Percentiles rank a stretch among this genome's conserved stretches.
These are phyloP conservation scores for Argopecten irradians DNA, from an alignment of 1,140 invertebrate genomes.

Conservation along the genomic window DNA sequence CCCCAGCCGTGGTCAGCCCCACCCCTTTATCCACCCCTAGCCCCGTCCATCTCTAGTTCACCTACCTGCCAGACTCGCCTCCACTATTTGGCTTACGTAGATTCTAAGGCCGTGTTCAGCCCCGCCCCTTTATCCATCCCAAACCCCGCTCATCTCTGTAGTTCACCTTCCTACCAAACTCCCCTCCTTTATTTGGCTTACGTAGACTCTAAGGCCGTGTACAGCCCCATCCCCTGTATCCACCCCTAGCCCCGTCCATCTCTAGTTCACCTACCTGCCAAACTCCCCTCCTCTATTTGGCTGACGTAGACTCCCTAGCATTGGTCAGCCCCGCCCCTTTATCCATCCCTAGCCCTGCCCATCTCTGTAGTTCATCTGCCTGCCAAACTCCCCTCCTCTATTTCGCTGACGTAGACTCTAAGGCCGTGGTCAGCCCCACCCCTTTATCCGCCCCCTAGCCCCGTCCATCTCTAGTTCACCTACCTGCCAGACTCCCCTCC, in stretches of 20 bases:
- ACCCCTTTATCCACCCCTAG: no score
- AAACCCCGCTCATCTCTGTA: no score
- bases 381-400: constrained; percentile 57
- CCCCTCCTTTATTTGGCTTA: constrained; percentile 59
- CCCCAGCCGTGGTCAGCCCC: constrained; percentile 67
- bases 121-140: neutral
- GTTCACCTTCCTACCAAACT: constrained; percentile 55
- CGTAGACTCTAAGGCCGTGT: constrained; percentile 65
- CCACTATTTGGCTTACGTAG: neutral
- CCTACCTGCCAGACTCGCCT: no score
- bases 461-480: neutral
- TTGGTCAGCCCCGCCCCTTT: no score
- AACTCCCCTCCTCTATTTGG: no score
- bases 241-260: no score
- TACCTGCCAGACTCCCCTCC: neutral
- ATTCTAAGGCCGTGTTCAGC: neutral
- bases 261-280: neutral
- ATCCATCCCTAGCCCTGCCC: neutral
- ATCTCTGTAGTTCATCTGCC: constrained; percentile 35
- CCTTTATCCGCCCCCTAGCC: neutral
- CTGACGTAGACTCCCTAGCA: no score
- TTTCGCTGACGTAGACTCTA: constrained; percentile 65
- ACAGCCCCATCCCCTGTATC: constrained; percentile 66
- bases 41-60: no score
- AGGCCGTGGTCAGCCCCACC: constrained; percentile 68